Conservation (phyloP, 1,140 invertebrate genomes). For the Zaprionus vittiger region DNA sequence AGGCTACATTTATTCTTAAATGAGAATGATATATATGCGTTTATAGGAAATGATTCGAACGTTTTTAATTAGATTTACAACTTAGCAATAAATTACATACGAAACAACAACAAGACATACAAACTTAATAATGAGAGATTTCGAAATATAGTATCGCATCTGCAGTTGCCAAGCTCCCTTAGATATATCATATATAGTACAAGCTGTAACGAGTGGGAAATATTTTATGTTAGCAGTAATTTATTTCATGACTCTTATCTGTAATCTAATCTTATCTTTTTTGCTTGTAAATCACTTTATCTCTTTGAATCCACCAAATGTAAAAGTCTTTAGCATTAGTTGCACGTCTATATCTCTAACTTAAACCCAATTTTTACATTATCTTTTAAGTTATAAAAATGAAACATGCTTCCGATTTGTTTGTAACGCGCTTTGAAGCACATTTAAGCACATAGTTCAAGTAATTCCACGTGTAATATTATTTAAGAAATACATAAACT, state of each 20-base stretch:
- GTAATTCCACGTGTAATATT: constrained; percentile 25
- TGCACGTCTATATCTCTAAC: background rate
- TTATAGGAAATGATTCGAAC: background rate
- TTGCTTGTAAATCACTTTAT: no score
- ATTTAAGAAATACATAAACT: constrained; percentile 10
- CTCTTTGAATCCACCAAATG: background rate
- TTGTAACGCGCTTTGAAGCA: background rate
- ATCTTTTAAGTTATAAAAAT: background rate
- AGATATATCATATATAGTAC: background rate
- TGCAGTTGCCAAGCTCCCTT: constrained; percentile 3
- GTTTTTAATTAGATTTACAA: constrained; percentile 40
- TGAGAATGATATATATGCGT: constrained; percentile 1
- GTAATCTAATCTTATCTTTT: no score
- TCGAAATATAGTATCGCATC: background rate
- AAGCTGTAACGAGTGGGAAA: background rate
- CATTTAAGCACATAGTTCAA: background rate
- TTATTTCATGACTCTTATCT: no score
- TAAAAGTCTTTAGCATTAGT: background rate
- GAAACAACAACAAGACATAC: constrained; percentile 40
- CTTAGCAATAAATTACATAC: constrained; percentile 42
- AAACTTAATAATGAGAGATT: constrained; percentile 37
- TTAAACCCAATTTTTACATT: background rate
- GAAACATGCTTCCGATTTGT: background rate
- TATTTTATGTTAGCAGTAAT: background rate
- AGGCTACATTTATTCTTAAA: constrained; percentile 32